These are phyloP conservation scores for Falco peregrinus DNA, from an alignment of 2,797 vertebrate species.

Conservation along the genomic window DNA sequence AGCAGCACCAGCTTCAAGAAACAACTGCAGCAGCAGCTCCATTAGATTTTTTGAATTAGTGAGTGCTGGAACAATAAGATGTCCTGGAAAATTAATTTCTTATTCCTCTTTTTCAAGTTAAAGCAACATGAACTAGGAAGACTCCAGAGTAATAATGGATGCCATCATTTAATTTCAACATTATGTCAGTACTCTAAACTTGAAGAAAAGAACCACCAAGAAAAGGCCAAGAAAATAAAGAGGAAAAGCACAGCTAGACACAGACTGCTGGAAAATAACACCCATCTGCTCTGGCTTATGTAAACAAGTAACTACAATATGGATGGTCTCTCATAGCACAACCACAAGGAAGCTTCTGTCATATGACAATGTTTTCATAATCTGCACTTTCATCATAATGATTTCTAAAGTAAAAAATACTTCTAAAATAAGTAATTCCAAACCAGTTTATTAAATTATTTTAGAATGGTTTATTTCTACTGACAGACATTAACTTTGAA, in stretches of 20 bases:
- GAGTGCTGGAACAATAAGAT: neutral
- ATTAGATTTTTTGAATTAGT: neutral
- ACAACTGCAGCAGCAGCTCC: neutral
- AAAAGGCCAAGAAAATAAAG: neutral
- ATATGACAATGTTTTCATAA: neutral
- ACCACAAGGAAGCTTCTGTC: neutral
- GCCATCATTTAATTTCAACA: neutral
- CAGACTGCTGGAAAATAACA: neutral
- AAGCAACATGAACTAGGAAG: neutral
- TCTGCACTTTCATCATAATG: neutral
- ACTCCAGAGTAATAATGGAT: neutral
- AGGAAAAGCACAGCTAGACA: neutral
- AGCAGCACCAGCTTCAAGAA: neutral
- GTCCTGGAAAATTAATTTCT: neutral
- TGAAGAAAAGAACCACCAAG: neutral
- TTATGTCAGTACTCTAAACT: neutral
- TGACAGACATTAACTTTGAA: neutral
- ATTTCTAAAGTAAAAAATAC: neutral
- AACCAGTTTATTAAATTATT: neutral
- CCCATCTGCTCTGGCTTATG: neutral
- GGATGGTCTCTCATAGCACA: neutral
- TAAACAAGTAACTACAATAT: neutral
- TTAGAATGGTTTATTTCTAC: neutral
- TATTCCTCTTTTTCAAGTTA: neutral
- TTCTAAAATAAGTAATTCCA: neutral